phyloP scores from a whole-genome alignment of 2,113 vertebrate species.

The Lipophrys pholis region DNA sequence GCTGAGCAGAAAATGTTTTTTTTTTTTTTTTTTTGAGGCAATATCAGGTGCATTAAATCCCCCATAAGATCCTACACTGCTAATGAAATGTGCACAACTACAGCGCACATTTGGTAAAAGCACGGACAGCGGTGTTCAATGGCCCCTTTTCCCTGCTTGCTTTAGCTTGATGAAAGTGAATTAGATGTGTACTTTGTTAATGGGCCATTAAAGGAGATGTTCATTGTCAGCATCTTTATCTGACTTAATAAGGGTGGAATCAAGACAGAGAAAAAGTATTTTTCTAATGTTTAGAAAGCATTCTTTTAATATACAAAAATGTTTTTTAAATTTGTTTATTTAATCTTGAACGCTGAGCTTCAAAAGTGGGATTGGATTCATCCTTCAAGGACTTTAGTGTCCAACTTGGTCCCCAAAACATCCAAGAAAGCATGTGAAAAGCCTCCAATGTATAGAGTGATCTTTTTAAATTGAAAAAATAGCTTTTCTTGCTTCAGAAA shows the following conservation, averaged over 20 bases:
- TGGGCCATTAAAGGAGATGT: conserved; percentile 51
- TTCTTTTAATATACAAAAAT: background rate
- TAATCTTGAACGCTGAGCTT: conserved; percentile 1
- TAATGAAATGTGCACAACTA: conserved; percentile 61
- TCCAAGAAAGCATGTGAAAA: conserved; percentile 1
- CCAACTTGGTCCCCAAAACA: background rate
- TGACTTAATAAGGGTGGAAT: conserved; percentile 53
- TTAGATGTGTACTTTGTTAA: conserved; percentile 67
- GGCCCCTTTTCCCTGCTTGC: conserved; percentile 52
- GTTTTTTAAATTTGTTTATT: background rate
- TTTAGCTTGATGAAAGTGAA: conserved; percentile 72
- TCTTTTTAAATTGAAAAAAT: background rate
- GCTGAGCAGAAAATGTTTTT: conserved; percentile 34
- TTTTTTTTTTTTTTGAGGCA: conserved; percentile 12
- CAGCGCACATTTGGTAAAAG: conserved; percentile 51
- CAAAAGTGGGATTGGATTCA: background rate
- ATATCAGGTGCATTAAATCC: conserved; percentile 55
- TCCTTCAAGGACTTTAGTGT: background rate
- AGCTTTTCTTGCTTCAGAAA: too few relatives aligned
- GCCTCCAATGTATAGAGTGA: background rate
- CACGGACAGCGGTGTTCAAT: conserved; percentile 56
- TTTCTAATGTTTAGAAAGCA: background rate
- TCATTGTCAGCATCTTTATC: conserved; percentile 64
- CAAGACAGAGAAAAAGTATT: background rate
- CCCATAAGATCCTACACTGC: conserved; percentile 25